Conservation (phyloP, 2,113 vertebrate genomes). For the Chloebia gouldiae region DNA sequence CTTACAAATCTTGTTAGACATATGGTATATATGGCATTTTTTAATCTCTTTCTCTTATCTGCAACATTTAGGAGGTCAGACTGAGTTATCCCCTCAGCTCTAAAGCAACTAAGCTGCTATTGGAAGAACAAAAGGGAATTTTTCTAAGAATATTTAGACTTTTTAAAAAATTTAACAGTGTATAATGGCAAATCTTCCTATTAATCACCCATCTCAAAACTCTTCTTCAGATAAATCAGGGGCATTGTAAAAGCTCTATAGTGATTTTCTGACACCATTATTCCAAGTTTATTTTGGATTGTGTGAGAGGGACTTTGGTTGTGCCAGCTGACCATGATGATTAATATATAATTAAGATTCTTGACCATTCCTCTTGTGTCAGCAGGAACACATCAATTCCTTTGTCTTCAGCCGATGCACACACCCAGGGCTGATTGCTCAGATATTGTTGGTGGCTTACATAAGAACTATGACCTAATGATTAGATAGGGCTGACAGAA, state of each 20-base stretch:
- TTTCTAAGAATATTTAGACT: background rate
- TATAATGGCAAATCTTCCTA: background rate
- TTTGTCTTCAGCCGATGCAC: background rate
- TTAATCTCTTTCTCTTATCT: background rate
- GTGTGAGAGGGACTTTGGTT: background rate
- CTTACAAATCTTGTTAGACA: background rate
- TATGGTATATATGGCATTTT: background rate
- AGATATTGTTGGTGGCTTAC: background rate
- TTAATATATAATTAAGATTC: slow-evolving; percentile 35
- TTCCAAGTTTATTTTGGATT: slow-evolving; percentile 16
- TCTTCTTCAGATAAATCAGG: background rate
- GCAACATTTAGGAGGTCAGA: background rate
- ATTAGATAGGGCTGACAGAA: background rate
- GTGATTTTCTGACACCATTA: background rate
- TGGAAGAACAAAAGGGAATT: background rate
- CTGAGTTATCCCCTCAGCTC: background rate
- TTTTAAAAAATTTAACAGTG: background rate
- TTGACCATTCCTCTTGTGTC: slow-evolving; percentile 8
- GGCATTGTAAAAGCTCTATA: background rate
- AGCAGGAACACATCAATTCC: background rate
- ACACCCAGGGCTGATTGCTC: background rate
- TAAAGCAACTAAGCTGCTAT: background rate
- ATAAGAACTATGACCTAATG: slow-evolving; percentile 1
- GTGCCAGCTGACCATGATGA: background rate
- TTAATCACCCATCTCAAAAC: background rate